phyloP scores from a whole-genome alignment of 1,140 invertebrate genomes.

The Trichogramma pretiosum region DNA sequence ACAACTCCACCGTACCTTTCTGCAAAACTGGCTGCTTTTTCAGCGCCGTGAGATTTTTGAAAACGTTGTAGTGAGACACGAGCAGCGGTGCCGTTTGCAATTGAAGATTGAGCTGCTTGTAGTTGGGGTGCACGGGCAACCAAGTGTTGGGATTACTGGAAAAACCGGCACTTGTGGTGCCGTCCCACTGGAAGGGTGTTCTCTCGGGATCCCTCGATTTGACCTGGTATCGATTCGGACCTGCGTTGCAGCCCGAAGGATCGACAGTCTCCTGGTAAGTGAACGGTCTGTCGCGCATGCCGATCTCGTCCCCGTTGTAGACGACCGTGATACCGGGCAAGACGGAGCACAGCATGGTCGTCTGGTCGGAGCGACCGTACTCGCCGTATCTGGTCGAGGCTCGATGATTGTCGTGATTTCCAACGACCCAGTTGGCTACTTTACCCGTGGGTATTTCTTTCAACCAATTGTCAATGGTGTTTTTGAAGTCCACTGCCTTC shows the following conservation, averaged over 20 bases:
- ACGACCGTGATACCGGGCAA: constrained; percentile 58
- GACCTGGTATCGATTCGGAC: constrained; percentile 31
- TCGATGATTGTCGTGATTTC: constrained; percentile 23
- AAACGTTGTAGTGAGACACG: constrained; percentile 48
- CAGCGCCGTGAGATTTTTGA: constrained; percentile 41
- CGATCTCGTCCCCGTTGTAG: constrained; percentile 72
- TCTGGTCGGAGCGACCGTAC: constrained; percentile 52
- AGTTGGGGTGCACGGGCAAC: constrained; percentile 52
- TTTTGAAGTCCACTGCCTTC: constrained; percentile 46
- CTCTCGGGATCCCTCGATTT: constrained; percentile 54
- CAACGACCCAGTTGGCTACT: constrained; percentile 49
- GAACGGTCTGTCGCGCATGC: constrained; percentile 59
- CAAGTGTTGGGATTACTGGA: constrained; percentile 44
- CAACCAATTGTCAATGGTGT: constrained; percentile 49
- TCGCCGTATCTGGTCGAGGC: constrained; percentile 17
- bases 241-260: constrained; percentile 39
- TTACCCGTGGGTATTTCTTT: constrained; percentile 45
- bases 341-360: constrained; percentile 54
- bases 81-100: constrained; percentile 29
- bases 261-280: constrained; percentile 42
- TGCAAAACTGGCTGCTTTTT: constrained; percentile 36
- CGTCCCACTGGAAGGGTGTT: constrained; percentile 72
- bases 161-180: constrained; percentile 51
- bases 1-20: constrained; percentile 39
- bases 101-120: constrained; percentile 47